Evolutionary conservation across 2,888 invertebrate genomes (phyloP), one percentile per base, ranked within the genome.

Genomic region (Magallana nippona): DNA sequence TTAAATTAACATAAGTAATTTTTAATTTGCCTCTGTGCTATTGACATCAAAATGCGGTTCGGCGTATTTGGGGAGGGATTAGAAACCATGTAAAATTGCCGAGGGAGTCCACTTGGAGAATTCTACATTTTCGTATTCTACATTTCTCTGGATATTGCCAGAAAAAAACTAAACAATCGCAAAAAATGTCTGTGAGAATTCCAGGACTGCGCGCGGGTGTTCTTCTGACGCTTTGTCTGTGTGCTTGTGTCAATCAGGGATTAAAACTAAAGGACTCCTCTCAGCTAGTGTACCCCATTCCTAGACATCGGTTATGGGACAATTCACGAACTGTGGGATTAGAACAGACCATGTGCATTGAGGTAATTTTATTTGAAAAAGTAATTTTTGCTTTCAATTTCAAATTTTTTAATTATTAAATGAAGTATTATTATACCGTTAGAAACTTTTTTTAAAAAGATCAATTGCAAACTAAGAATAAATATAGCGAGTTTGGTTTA

Each of bases 1-100:
- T 60, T 60, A n/a, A 63, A 63, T 63, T 63, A 63, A 27, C 63
- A 63, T 63, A 63, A 63, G 63, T 63, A 63, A 63, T 63, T 63
- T 63, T 63, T 63, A 63, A 63, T 63, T 63, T 22, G 11, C 32
- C 63, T 22, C 22, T 22, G 63, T 63, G 22, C 63, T 27, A 63
- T 63, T 63, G 63, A 63, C 63, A 63, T 2, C 22, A 63, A 63
- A 22, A 63, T 63, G 63, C 22, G 63, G 63, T 15, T 63, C 63
- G 63, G 63, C 63, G 22, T 27, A 27, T 27, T 22, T 63, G 22
- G 63, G 60, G 63, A 27, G 27, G 22, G 27, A 27, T 63, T 63
- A 27, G 63, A 63, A 63, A 71, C 71, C 11, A 71, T 71, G 71
- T 71, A 71, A 71, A 71, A 71, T 71, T 71, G 71, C 71, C 32